A percentile compares a stretch with the other conserved stretches of the same genome.
These are phyloP conservation scores for Atopsyche davidsoni DNA, from an alignment of 1,140 invertebrate genomes.

Conservation along the genomic window DNA sequence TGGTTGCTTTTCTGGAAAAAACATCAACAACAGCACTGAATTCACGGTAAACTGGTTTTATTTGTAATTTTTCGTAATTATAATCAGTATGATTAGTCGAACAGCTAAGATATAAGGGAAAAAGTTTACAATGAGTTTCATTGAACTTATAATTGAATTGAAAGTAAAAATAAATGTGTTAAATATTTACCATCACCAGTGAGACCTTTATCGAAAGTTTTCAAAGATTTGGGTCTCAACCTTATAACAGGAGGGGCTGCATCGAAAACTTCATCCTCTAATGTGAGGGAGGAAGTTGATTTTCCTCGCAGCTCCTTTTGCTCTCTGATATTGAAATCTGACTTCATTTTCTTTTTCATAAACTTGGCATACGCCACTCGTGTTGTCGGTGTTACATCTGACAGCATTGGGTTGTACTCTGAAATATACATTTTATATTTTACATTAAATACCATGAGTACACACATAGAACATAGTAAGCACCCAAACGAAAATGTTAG, in stretches of 20 bases:
- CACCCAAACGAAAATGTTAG: too few relatives aligned
- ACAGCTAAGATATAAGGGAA: too few relatives aligned
- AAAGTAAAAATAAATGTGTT: not conserved
- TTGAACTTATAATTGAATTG: not conserved
- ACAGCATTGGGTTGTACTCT: constrained; percentile 77
- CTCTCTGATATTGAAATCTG: constrained; percentile 46
- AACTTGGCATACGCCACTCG: constrained; percentile 81
- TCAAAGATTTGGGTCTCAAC: constrained; percentile 14
- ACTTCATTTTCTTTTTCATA: constrained; percentile 63
- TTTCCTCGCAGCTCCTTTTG: constrained; percentile 25
- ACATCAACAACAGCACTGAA: too few relatives aligned
- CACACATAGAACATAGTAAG: too few relatives aligned
- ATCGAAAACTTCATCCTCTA: constrained; percentile 40
- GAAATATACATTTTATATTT: constrained; percentile 25
- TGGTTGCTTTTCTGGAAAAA: too few relatives aligned
- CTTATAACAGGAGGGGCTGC: constrained; percentile 17
- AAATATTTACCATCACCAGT: constrained; percentile 22
- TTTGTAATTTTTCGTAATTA: too few relatives aligned
- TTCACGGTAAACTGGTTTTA: too few relatives aligned
- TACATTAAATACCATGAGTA: constrained; percentile 12
- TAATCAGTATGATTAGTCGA: too few relatives aligned
- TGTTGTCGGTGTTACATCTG: constrained; percentile 64
- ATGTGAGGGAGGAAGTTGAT: constrained; percentile 29
- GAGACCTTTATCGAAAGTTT: not conserved
- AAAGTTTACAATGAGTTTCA: too few relatives aligned